Evolutionary conservation across 1,140 invertebrate species (phyloP).

Genomic region (Megalopta genalis): DNA sequence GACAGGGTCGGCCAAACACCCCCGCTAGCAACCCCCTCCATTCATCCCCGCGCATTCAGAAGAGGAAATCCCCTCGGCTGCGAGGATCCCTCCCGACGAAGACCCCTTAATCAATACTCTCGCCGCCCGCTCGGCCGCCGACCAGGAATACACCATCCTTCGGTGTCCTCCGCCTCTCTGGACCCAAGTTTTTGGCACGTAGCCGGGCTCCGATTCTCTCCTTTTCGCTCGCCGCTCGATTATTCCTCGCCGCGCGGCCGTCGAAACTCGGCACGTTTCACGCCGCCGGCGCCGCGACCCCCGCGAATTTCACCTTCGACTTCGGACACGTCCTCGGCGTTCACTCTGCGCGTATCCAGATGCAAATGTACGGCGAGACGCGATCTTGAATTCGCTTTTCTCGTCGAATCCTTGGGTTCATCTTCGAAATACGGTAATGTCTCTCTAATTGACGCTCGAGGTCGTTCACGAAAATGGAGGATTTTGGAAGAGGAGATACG

Average conservation of each 20-base stretch:
- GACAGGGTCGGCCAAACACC: conserved; percentile 23
- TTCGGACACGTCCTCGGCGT: no score
- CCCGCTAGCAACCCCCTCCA: conserved; percentile 28
- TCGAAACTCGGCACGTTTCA: background rate
- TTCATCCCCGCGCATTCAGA: conserved; percentile 52
- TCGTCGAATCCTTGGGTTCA: no score
- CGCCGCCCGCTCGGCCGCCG: conserved; percentile 52
- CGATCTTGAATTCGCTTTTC: no score
- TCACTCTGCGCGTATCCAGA: no score
- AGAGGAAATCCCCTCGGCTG: conserved; percentile 55
- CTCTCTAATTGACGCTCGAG: no score
- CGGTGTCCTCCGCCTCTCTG: conserved; percentile 47
- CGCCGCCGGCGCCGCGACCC: no score
- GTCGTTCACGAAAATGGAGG: no score
- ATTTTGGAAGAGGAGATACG: no score
- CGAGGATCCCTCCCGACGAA: conserved; percentile 50
- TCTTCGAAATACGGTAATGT: no score
- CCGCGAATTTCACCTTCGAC: no score
- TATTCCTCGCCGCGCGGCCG: background rate
- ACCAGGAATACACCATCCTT: conserved; percentile 54
- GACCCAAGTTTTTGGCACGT: conserved; percentile 48
- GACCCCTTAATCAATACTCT: conserved; percentile 69
- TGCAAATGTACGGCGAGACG: no score
- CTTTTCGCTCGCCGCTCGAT: background rate
- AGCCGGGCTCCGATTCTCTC: background rate